Evolutionary conservation across 2,797 vertebrate species (phyloP), one percentile per base, ranked within the genome.

Genomic region (Sebastes iracundus): DNA sequence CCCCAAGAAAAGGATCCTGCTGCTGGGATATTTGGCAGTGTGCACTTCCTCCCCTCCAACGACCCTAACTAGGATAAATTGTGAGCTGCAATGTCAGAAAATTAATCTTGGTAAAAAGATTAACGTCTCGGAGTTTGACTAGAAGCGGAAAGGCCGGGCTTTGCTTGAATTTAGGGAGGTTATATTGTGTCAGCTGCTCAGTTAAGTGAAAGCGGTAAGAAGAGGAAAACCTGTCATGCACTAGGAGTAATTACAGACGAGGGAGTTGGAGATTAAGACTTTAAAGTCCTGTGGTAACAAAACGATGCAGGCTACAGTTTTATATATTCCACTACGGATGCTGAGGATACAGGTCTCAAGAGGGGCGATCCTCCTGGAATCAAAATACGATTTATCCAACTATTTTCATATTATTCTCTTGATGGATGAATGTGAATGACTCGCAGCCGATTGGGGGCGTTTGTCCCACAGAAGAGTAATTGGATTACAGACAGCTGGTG

Each of bases 401-500:
- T 76, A 32, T 68, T 72, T 77, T 70, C 35, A 68, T 67, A 25
- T 75, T 73, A 18, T 69, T 72, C 69, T 61, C 59, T 28, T 64
- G 67, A 59, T 42, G 71, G 28, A 83, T 67, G 23, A 60, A 60
- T 72, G 67, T 52, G 52, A 75, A 74, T 62, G 70, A 58, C 14
- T 33, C 9, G 46, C 32, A 79, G 62, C 30, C 27, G 25, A 75
- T 61, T 49, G 42, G 75, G 32, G 73, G 75, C 60, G 67, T 79
- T 33, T 33, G 67, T 77, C 66, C 84, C 65, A 4, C 76, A 79
- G 63, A 86, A 49, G 65, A 85, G 71, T 88, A 89, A 91, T 78
- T 87, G 92, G 87, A 93, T 95, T 88, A 86, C 73, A 80, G 87
- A 63, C 32, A 13, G 70, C 77, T 70, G 81, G 73, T 82, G 79